These are phyloP conservation scores for Triplophysa dalaica DNA, from an alignment of 2,113 vertebrate genomes.

Conservation along the genomic window DNA sequence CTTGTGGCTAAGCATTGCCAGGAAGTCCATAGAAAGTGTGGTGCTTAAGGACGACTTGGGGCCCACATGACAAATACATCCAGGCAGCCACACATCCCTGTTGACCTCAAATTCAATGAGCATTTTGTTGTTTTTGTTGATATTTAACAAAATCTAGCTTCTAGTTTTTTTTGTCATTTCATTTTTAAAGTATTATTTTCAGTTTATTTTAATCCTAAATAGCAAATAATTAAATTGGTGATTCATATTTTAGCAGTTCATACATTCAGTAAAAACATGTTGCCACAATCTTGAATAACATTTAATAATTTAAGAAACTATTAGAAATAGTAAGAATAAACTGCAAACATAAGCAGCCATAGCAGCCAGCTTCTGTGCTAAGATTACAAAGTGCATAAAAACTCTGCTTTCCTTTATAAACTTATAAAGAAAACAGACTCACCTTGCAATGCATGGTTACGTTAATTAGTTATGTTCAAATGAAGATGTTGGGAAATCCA, in stretches of 20 bases:
- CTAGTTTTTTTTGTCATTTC: background rate
- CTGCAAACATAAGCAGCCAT: too few relatives aligned
- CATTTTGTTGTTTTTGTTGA: background rate
- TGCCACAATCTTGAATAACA: too few relatives aligned
- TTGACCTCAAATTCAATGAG: conserved; percentile 42
- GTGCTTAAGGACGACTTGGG: conserved; percentile 5
- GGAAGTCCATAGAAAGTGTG: conserved; percentile 44
- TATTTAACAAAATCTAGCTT: too few relatives aligned
- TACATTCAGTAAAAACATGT: too few relatives aligned
- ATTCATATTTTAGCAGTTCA: too few relatives aligned
- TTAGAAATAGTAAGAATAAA: too few relatives aligned
- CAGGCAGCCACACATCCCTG: conserved; percentile 33
- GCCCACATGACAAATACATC: conserved; percentile 20
- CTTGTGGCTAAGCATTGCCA: conserved; percentile 49
- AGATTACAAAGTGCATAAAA: too few relatives aligned
- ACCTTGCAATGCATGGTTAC: conserved; percentile 22
- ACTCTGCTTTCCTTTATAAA: background rate
- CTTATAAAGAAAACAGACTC: background rate
- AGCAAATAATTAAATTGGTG: background rate
- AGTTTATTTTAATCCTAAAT: background rate
- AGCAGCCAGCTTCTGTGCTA: too few relatives aligned
- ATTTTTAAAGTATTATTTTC: background rate
- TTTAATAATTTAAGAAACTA: too few relatives aligned
- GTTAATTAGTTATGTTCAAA: background rate
- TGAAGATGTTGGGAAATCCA: background rate